These are phyloP conservation scores for Pinna nobilis DNA, from an alignment of 1,140 invertebrate species.

Conservation along the genomic window DNA sequence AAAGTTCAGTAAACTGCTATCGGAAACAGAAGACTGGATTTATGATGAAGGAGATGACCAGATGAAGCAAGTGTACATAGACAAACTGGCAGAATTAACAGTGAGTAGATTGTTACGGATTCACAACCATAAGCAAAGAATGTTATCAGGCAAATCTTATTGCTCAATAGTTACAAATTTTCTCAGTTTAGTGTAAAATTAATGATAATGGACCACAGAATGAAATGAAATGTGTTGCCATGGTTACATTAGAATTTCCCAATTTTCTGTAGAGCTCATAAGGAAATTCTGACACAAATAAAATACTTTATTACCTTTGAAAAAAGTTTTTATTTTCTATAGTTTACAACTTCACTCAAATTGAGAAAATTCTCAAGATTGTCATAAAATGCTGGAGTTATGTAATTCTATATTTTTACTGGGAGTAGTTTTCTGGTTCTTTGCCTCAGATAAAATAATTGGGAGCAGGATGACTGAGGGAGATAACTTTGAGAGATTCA, in stretches of 20 bases:
- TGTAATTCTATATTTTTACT: too few species aligned
- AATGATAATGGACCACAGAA: background rate
- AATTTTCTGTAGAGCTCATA: constrained; percentile 12
- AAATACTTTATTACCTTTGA: too few species aligned
- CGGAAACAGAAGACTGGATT: constrained; percentile 95
- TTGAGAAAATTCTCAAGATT: too few species aligned
- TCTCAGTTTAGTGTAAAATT: background rate
- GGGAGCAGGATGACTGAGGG: too few species aligned
- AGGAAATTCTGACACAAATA: background rate
- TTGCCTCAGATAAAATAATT: too few species aligned
- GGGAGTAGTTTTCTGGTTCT: too few species aligned
- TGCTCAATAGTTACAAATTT: background rate
- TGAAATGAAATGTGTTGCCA: background rate
- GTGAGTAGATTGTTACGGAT: constrained; percentile 71
- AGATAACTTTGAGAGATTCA: too few species aligned
- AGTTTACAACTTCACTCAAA: too few species aligned
- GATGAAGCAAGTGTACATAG: constrained; percentile 86
- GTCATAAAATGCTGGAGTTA: too few species aligned
- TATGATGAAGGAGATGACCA: constrained; percentile 94
- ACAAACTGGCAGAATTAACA: constrained; percentile 81
- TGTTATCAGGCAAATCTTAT: background rate
- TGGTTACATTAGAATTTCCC: background rate
- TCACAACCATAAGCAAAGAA: background rate
- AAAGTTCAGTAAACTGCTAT: constrained; percentile 82
- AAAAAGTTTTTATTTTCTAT: too few species aligned